phyloP scores from a whole-genome alignment of 2,113 vertebrate species.

The Sphyrna mokarran region DNA sequence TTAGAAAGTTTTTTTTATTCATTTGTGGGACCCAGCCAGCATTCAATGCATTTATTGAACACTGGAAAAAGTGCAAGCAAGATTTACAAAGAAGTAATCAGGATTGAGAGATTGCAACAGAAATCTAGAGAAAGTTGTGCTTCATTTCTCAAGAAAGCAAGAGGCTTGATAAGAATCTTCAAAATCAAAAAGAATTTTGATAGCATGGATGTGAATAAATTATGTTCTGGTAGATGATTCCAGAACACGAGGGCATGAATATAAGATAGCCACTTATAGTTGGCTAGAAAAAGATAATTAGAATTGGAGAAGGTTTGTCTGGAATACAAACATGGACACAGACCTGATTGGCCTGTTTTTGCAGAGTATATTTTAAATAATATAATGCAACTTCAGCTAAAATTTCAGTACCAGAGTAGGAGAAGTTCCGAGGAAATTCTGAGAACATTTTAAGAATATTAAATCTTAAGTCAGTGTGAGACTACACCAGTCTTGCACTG shows the following conservation, averaged over 20 bases:
- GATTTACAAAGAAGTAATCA: neutral
- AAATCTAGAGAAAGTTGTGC: neutral
- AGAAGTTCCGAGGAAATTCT: neutral
- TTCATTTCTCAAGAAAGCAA: neutral
- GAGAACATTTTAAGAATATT: neutral
- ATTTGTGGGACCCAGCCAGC: too few relatives aligned
- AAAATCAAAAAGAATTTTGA: neutral
- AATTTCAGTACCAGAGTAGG: neutral
- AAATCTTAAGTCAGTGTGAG: neutral
- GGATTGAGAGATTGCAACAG: neutral
- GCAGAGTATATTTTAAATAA: neutral
- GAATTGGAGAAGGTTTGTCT: neutral
- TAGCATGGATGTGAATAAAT: neutral
- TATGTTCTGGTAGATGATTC: neutral
- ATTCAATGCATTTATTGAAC: neutral
- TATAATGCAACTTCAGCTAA: neutral
- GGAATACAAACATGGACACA: neutral
- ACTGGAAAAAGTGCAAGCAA: neutral
- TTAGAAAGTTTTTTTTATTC: too few relatives aligned
- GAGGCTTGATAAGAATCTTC: neutral
- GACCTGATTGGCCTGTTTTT: neutral
- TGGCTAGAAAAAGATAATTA: neutral
- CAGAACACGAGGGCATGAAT: neutral
- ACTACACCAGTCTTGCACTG: neutral
- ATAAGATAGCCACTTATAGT: neutral